Conservation (phyloP, 2,797 vertebrate genomes). For the Melanotaenia nigrans region DNA sequence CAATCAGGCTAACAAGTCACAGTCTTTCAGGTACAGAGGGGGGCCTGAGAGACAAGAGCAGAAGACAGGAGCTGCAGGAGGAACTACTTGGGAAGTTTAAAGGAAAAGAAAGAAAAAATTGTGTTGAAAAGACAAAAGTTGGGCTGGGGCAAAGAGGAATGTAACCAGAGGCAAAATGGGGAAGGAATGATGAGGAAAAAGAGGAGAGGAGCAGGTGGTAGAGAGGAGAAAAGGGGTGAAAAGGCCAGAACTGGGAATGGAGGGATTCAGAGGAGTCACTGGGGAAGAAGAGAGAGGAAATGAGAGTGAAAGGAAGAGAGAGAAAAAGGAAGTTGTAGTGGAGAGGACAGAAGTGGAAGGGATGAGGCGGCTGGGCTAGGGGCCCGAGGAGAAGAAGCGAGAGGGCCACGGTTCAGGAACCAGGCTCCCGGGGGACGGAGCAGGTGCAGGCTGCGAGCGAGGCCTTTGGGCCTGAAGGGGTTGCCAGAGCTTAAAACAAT, state of each 20-base stretch:
- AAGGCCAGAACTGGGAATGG: constrained; percentile 57
- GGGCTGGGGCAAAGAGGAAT: constrained; percentile 33
- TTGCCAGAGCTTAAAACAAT: constrained; percentile 98
- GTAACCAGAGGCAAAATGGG: constrained; percentile 55
- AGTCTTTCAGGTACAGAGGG: constrained; percentile 90
- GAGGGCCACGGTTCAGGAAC: constrained; percentile 96
- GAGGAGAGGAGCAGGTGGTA: constrained; percentile 69
- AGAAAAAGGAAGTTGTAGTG: constrained; percentile 19
- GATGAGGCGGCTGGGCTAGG: constrained; percentile 76
- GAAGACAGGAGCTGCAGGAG: constrained; percentile 76
- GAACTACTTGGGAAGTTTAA: constrained; percentile 50
- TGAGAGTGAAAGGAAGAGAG: constrained; percentile 11
- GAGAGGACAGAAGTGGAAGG: constrained; percentile 31
- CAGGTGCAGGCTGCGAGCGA: constrained; percentile 98
- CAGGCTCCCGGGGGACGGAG: constrained; percentile 93
- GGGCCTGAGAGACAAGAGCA: constrained; percentile 88
- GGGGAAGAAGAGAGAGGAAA: constrained; percentile 45
- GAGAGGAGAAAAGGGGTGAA: constrained; percentile 64
- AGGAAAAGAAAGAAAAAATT: background rate
- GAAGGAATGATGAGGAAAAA: constrained; percentile 40
- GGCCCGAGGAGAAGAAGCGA: constrained; percentile 83
- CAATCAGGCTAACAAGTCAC: constrained; percentile 90
- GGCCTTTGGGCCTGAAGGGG: constrained; percentile 96
- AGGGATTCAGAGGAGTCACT: constrained; percentile 45
- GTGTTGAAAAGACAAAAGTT: constrained; percentile 40